Base-by-base conservation (phyloP, 2,797 vertebrate genomes). In the Loriculus beryllinus region DNA sequence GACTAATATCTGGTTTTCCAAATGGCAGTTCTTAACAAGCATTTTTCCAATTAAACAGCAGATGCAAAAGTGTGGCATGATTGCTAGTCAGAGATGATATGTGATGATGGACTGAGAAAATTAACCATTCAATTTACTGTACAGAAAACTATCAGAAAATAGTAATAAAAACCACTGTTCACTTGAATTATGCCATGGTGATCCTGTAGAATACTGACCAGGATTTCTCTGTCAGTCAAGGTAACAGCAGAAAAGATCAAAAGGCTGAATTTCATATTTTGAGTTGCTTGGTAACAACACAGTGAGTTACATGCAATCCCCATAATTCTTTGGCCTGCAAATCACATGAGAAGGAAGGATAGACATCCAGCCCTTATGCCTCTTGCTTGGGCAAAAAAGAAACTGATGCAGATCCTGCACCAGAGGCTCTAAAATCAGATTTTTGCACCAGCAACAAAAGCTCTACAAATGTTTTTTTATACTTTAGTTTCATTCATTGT, bases 271-370 rank as follows among this genome's bases (percentile, higher is more conserved):
- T 86, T 35, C 28, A 5, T 5, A 6, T 40, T 72, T 68, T 31
- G 23, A 42, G 9, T 3, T 82, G 25, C 42, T 68, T 70, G 79
- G 4, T 40, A 68, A 31, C 62, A 57, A 29, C 23, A 33, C 3
- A 68, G 31, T 0, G 1, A 37, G 39, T 13, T 54, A 52, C 0
- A 2, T 4, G 47, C 13, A 57, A 70, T 29, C 23, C 23, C 54
- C 54, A n/a, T 33, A 35, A 35, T 77, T 26, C 45, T 65, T 18
- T 49, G 16, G 49, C 39, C 69, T 74, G 11, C 4, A 9, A 57
- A 33, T 28, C 52, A 35, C 59, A 22, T 8, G 65, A 63, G 40
- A 59, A 74, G 70, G 57, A 49, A 59, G 43, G 14, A 59, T 7
- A 11, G 0, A 26, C 47, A 42, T 6, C 37, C 31, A 26, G 25